A percentile compares a stretch with the other conserved stretches of the same genome.
These are phyloP conservation scores for Umimayanthus chanpuru DNA, from an alignment of 92 coral and sea anemone genomes.

Conservation along the genomic window DNA sequence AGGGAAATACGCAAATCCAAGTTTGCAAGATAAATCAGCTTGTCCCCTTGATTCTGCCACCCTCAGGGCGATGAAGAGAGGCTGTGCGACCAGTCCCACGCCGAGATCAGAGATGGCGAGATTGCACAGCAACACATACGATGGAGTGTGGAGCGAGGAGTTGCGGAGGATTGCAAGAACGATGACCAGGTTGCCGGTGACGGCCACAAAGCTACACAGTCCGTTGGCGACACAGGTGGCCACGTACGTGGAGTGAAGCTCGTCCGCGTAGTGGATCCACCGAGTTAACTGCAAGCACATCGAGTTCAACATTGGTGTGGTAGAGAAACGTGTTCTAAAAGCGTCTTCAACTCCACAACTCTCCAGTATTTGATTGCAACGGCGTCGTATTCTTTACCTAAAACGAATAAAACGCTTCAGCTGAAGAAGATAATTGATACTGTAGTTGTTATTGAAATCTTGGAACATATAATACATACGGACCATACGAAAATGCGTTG, in stretches of 20 bases:
- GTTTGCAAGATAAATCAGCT: slow-evolving; percentile 16
- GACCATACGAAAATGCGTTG: neutral
- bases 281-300: neutral
- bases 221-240: slow-evolving; percentile 42
- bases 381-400: too few relatives aligned
- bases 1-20: slow-evolving; percentile 14
- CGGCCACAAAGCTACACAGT: slow-evolving; percentile 35
- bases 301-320: neutral
- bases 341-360: neutral
- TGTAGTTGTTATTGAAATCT: too few relatives aligned
- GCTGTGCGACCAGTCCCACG: slow-evolving; percentile 25
- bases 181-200: slow-evolving; percentile 19
- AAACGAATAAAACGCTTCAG: neutral
- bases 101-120: neutral
- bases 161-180: slow-evolving; percentile 34
- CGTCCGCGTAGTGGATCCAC: slow-evolving; percentile 23
- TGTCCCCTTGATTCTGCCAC: slow-evolving; percentile 17
- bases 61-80: slow-evolving; percentile 33
- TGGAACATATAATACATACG: too few relatives aligned
- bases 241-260: slow-evolving; percentile 18
- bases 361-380: neutral
- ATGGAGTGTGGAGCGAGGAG: slow-evolving; percentile 35
- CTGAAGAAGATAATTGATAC: neutral
- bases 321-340: neutral
- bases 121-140: slow-evolving; percentile 31